Base-by-base conservation (phyloP, 2,113 vertebrate species). In the Noctilio leporinus region DNA sequence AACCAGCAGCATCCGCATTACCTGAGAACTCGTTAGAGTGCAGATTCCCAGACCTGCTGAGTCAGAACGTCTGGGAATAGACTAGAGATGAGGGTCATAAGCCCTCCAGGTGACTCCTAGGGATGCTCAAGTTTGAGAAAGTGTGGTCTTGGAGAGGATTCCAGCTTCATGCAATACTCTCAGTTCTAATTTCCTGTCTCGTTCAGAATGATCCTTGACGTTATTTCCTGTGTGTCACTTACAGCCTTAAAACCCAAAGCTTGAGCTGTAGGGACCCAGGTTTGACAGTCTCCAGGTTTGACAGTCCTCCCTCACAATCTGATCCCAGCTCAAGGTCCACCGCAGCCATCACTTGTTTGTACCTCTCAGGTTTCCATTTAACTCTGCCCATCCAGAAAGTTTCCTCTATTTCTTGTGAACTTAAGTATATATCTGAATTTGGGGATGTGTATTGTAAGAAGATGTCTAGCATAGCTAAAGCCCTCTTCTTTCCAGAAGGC, bases 221-320 rank as follows among this genome's bases (percentile, higher is more conserved):
- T 85, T 89, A 24, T 47, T 49, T 80, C n/a, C 59, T 81, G 6
- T n/a, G n/a, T n/a, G n/a, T 64, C 28, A 86, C 70, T n/a, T 72
- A 81, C 35, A 65, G 10, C 33, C 22, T 75, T 81, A 59, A 62
- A 85, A 53, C 28, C 16, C 7, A 8, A 67, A 51, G n/a, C 10
- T 75, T 22, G 40, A 78, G 24, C 35, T 47, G 7, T 69, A 69
- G 20, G 15, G 8, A 4, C 11, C 59, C 30, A n/a, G n/a, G n/a
- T n/a, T n/a, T n/a, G n/a, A n/a, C n/a, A n/a, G 0, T 59, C 64
- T 87, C 77, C 22, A 65, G 4, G 28, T 49, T 72, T 45, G 28
- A 17, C 62, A 40, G 40, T 3, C 12, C 11, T 57, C 20, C 0
- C 55, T 4, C 1, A 8, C 4, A 78, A 4, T 24, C n/a, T n/a